Base-by-base conservation (phyloP, 1,140 invertebrate species). In the Euwallacea fornicatus region DNA sequence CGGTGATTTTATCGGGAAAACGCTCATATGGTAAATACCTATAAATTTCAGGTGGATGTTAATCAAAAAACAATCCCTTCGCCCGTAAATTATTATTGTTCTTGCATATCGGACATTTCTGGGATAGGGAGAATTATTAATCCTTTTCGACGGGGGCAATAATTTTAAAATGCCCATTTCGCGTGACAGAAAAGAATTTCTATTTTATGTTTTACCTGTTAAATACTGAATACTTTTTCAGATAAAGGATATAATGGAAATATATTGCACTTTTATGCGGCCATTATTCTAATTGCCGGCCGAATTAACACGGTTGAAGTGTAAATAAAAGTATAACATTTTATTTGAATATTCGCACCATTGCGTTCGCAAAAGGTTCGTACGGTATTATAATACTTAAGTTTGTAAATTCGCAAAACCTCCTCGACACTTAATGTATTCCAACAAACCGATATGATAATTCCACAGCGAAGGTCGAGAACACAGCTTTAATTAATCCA, bases 101-200 rank as follows among this genome's bases (percentile, higher is more conserved):
- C 42, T 68, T 68, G 56, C 66, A 53, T 42, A 63, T 63, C 2
- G 65, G 15, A 65, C 53, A 69, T 62, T 69, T 62, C 67, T 54
- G 11, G 67, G 50, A 69, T 55, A 69, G 53, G 67, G 60, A 62
- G 58, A 70, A 64, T 65, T 70, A 71, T 71, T 60, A 71, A 66
- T 66, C 56, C 62, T 50, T 71, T 71, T 60, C 42, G 62, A 65
- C 69, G 46, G 42, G 62, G 62, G 62, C 42, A 58, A 71, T 71
- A 71, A 66, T 71, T 71, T 64, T 46, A 71, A 71, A 71, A 71
- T 71, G 69, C 54, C 69, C 63, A 65, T 46, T 71, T 71, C 44
- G 69, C 69, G 69, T 71, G 69, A 71, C 69, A 66, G 16, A 64
- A 56, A 71, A 71, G 69, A 71, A 71, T 71, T 71, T 66, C 56